Evolutionary conservation across 2,888 invertebrate genomes (phyloP).

Genomic region (Pimpla rufipes): DNA sequence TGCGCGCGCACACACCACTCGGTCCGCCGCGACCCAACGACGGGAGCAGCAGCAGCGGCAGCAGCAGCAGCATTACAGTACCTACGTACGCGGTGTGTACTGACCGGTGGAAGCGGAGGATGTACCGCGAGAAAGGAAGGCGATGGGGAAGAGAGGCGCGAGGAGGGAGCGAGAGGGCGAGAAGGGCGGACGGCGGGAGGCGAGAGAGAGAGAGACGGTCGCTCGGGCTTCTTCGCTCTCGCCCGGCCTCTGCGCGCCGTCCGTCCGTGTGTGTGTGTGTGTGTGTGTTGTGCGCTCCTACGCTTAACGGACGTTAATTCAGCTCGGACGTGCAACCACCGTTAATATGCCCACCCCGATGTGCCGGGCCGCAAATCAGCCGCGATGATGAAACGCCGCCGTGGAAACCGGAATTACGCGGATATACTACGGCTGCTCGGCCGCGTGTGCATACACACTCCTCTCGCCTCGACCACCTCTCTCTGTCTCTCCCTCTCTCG

Average conservation of each 20-base stretch:
- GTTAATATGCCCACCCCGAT: constrained; percentile 73
- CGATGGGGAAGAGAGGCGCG: constrained; percentile 18
- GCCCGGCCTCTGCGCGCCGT: not conserved
- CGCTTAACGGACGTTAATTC: constrained; percentile 72
- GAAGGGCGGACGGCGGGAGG: constrained; percentile 11
- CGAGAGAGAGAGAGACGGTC: constrained; percentile 1
- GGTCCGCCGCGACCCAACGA: not conserved
- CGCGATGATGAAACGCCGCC: constrained; percentile 72
- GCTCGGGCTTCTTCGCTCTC: constrained; percentile 37
- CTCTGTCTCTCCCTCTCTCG: constrained; percentile 36
- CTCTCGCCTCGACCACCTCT: constrained; percentile 36
- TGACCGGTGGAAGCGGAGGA: constrained; percentile 22
- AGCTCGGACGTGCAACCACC: constrained; percentile 72
- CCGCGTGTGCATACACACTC: not conserved
- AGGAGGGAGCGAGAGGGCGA: not conserved
- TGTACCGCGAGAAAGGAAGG: constrained; percentile 17
- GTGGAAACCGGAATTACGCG: constrained; percentile 73
- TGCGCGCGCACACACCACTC: constrained; percentile 1
- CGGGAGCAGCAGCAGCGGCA: too few relatives aligned
- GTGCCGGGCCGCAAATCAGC: constrained; percentile 73
- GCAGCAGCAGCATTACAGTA: constrained; percentile 31
- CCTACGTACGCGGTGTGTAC: constrained; percentile 5
- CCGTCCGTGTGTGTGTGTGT: too few relatives aligned
- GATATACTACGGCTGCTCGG: constrained; percentile 51
- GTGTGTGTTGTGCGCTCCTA: constrained; percentile 61